Evolutionary conservation across 2,888 invertebrate species (phyloP), one percentile per base, ranked within the genome.

Genomic region (Acleris cristana): DNA sequence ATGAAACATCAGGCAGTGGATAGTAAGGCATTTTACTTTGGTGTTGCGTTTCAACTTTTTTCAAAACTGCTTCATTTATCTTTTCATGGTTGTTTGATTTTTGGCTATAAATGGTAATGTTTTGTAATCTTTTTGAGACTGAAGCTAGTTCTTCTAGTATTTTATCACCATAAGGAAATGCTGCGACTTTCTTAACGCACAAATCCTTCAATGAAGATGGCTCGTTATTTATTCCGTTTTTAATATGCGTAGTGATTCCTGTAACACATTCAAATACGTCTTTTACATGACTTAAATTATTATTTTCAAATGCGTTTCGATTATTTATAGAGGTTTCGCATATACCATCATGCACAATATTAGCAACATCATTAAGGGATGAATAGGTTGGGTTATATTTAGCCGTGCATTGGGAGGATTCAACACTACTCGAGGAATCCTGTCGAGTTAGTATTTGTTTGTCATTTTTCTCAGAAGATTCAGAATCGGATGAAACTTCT

Each of bases 391-490:
- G 94, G 76, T 95, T 94, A 79, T 95, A 95, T 81, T 95, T 95
- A 69, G 95, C 95, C 40, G 96, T 96, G 82, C 95, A 95, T 75
- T 95, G 94, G 69, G 95, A 95, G 65, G 95, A 95, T 80, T 94
- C 93, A 75, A 94, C 92, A 77, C 94, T 94, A 78, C 94, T 94
- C 62, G 93, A 90, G 54, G 95, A 95, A 80, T 94, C 94, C 83
- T 94, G 94, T 62, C 95, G 94, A 56, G 84, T 79, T 70, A 88
- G 84, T 30, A 68, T 73, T 8, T 86, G 86, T 75, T 82, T 86
- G n/a, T 72, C 58, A 71, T 74, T 81, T 70, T 87, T 86, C 70
- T 79, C 79, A 5, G 71, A 52, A 63, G 70, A 78, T 77, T 91
- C 88, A 18, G 88, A 83, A 77, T 90, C 90, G 40, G 87, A 87